Evolutionary conservation across 2,113 vertebrate genomes (phyloP), one percentile per base, ranked within the genome.

Genomic region (Sorex fumeus): DNA sequence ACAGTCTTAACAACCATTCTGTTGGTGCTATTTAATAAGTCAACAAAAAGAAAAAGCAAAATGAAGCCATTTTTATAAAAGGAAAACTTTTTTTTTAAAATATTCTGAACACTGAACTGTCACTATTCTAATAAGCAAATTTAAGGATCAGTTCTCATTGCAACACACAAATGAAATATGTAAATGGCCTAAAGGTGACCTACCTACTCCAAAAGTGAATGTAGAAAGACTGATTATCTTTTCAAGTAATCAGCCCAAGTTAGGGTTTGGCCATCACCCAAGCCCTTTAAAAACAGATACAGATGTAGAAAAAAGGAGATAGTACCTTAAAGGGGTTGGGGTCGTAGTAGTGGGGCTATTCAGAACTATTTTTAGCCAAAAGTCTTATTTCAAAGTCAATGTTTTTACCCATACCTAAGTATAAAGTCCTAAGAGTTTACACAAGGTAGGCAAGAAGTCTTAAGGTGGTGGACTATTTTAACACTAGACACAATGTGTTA

Each of bases 181-280:
- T 19, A 19, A 95, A 40, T 64, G 88, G 95, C 96, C 94, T 91
- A 88, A 81, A 97, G 92, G 95, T 92, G 97, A 97, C 91, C 84
- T 93, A 82, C 60, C 57, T 95, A 45, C 90, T 82, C 88, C 66
- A 95, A 97, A 96, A 93, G 84, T 80, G 92, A 94, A 91, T 1
- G 1, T 2, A 95, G 91, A 96, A 96, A 96, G 95, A 95, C 15
- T 34, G 79, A 93, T 96, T 94, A 97, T 95, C 96, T 96, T 78
- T 89, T 90, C 93, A 85, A 97, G 90, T 71, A 87, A 97, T 93
- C 91, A 89, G 88, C 87, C 93, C 90, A 96, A 88, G 3, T 0
- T 77, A 83, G 76, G 32, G 66, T 69, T 97, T 97, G 94, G 95
- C 95, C 96, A 66, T 27, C 97, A 95, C 82, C 91, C 88, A 87